phyloP scores from a whole-genome alignment of 2,797 vertebrate genomes.

The Arctocebus calabarensis region DNA sequence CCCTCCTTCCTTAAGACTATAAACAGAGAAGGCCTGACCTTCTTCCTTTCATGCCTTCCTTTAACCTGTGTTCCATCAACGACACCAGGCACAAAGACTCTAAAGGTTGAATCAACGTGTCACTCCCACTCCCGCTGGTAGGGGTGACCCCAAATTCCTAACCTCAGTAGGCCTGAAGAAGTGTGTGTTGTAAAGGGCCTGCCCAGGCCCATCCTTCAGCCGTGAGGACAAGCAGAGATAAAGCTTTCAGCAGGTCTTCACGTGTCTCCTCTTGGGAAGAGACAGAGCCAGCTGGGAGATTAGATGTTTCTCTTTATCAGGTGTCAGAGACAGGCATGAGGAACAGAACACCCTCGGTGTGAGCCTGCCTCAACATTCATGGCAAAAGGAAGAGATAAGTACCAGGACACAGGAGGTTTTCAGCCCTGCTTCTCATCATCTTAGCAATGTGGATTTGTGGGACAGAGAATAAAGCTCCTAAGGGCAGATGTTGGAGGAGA shows the following conservation, averaged over 20 bases:
- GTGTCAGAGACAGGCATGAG: slow-evolving; percentile 7
- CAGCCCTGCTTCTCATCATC: not conserved
- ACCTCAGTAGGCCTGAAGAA: not conserved
- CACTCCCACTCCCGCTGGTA: not conserved
- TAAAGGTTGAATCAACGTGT: not conserved
- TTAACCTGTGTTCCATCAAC: not conserved
- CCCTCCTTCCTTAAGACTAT: not conserved
- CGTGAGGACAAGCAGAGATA: slow-evolving; percentile 62
- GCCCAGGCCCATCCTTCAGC: not conserved
- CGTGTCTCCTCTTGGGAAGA: not conserved
- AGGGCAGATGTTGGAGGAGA: not conserved
- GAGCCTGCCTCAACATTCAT: not conserved
- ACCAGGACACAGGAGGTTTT: not conserved
- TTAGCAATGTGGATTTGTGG: not conserved
- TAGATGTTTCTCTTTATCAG: slow-evolving; percentile 58
- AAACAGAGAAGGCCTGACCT: not conserved
- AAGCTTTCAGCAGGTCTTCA: slow-evolving; percentile 57
- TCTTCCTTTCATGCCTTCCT: not conserved
- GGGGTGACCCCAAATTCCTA: not conserved
- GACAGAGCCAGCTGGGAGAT: slow-evolving; percentile 38
- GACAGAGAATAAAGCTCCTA: not conserved
- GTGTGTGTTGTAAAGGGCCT: not conserved
- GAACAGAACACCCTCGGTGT: not conserved
- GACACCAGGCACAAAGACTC: not conserved
- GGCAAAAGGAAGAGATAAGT: not conserved